Percentiles rank a stretch among this genome's conserved stretches.
These are phyloP conservation scores for Phaenicophaeus curvirostris DNA, from an alignment of 2,797 vertebrate genomes.

Conservation along the genomic window DNA sequence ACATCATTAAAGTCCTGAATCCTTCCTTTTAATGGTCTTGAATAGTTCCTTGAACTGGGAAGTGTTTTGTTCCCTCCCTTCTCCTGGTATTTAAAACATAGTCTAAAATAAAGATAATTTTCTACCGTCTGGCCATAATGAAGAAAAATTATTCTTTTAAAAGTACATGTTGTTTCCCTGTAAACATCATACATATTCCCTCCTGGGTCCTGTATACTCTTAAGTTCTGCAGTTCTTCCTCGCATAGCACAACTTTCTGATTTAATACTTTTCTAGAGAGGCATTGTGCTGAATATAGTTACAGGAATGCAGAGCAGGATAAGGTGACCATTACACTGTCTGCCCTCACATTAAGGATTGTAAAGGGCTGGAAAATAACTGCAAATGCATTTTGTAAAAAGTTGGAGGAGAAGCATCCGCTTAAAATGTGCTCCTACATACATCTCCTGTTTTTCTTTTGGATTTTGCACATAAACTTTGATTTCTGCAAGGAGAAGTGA, in stretches of 20 bases:
- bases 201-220: not conserved
- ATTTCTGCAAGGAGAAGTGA: not conserved
- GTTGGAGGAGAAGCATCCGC: not conserved
- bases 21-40: not conserved
- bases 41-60: not conserved
- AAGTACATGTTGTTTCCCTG: not conserved
- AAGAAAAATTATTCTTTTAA: not conserved
- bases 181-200: not conserved
- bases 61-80: not conserved
- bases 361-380: not conserved
- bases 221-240: not conserved
- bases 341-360: not conserved
- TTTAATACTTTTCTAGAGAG: not conserved
- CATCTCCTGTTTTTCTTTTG: not conserved
- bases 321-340: not conserved
- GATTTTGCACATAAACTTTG: fast-evolving
- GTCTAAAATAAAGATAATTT: not conserved
- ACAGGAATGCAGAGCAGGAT: not conserved
- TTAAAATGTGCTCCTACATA: not conserved
- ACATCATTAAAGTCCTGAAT: not conserved
- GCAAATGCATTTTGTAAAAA: not conserved
- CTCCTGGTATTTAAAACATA: not conserved
- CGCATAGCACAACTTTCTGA: not conserved
- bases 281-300: not conserved
- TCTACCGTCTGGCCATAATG: not conserved